Base-by-base conservation (phyloP, 1,140 invertebrate genomes). In the Drosophila leontia region DNA sequence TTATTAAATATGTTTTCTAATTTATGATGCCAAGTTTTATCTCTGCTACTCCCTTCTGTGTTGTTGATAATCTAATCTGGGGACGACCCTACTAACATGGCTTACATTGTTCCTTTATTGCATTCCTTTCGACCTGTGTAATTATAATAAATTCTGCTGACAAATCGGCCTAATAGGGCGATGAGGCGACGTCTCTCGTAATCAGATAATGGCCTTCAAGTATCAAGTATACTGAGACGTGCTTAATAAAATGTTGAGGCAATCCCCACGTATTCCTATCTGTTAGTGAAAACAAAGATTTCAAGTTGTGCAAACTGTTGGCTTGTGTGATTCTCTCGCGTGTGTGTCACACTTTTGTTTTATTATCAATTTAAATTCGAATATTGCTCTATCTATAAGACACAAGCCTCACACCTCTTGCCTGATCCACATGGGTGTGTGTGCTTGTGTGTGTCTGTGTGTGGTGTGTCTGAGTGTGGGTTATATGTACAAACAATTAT, bases 331-430 rank as follows among this genome's bases (percentile, higher is more conserved):
- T 64, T 69, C 58, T 59, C 35, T 77, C 37, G 59, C 32, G 47
- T 88, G 78, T 76, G 65, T 71, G 51, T 55, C 51, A 55, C 71
- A 68, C 55, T 78, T 44, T 71, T 64, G 61, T 77, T 78, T 78
- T 86, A 88, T 88, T 88, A 88, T 88, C 85, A 88, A 75, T 80
- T 88, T 88, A 90, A 88, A 90, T 88, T 88, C 84, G 84, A 90
- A 88, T 88, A 88, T 88, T 88, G 84, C 85, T 88, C 84, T 81
- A 90, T 88, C 77, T 88, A 90, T 88, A 80, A 81, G 72, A 76
- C 82, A 78, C 61, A 85, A 78, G 63, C 67, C 65, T 39, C 62
- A 70, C 67, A 67, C 62, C 62, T 67, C 37, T 69, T 32, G 59
- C 39, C n/a, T 23, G 42, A 35, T 70, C 51, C 64, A 80, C 63